Evolutionary conservation across 2,797 vertebrate species (phyloP).

Genomic region (Clarias fuscus): DNA sequence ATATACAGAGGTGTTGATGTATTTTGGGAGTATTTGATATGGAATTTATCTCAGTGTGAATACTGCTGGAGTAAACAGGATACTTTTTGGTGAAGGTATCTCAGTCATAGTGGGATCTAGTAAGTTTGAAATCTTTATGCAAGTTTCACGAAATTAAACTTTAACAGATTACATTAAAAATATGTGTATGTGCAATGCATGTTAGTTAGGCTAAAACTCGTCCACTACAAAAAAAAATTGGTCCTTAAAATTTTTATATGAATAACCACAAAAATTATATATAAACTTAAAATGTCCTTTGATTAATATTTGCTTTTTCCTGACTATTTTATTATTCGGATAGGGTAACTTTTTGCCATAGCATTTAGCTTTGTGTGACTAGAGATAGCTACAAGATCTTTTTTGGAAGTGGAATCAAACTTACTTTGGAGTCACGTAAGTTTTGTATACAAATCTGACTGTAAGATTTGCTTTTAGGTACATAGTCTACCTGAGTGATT

Average conservation of each 20-base stretch:
- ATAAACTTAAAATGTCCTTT: not conserved
- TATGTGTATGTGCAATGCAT: not conserved
- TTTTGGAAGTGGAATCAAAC: conserved; percentile 44
- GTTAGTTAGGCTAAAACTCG: not conserved
- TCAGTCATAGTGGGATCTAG: conserved; percentile 37
- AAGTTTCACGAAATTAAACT: not conserved
- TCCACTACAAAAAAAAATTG: no score
- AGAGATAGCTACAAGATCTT: conserved; percentile 45
- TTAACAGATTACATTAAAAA: not conserved
- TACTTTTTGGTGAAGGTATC: conserved; percentile 41
- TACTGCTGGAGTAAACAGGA: conserved; percentile 18
- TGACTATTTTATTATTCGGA: not conserved
- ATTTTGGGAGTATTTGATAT: conserved; percentile 28
- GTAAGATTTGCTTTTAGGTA: not conserved
- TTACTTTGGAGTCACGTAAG: conserved; percentile 46
- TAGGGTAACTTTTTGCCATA: conserved; percentile 35
- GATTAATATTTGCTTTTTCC: not conserved
- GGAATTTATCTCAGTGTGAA: conserved; percentile 30
- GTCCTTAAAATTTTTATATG: not conserved
- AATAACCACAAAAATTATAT: not conserved
- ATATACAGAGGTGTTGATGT: not conserved
- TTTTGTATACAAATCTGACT: not conserved
- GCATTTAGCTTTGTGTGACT: conserved; percentile 42
- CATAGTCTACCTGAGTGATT: no score
- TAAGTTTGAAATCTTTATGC: conserved; percentile 17